Evolutionary conservation across 2,797 vertebrate genomes (phyloP).

Genomic region (Apodemus agrarius): DNA sequence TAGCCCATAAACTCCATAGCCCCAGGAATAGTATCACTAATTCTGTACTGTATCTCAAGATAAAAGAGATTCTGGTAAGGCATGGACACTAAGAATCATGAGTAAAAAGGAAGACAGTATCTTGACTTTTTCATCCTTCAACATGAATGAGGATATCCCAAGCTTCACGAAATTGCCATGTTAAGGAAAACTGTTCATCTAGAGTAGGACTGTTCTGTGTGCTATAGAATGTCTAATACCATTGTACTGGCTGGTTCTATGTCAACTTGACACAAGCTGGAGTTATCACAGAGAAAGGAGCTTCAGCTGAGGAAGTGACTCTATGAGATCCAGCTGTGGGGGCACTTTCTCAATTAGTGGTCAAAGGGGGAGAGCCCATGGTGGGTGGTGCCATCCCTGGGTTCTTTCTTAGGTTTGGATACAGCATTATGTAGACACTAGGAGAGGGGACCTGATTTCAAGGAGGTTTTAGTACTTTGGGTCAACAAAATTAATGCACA

Average conservation of each 20-base stretch:
- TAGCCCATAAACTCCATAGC: background rate
- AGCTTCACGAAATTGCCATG: too few relatives aligned
- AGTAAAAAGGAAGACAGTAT: background rate
- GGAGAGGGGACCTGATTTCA: background rate
- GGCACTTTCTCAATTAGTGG: too few relatives aligned
- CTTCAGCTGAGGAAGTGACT: too few relatives aligned
- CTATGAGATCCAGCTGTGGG: too few relatives aligned
- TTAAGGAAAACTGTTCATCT: background rate
- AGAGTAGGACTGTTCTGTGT: too few relatives aligned
- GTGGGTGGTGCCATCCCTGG: too few relatives aligned
- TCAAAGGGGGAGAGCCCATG: too few relatives aligned
- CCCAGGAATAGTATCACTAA: background rate
- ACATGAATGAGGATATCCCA: background rate
- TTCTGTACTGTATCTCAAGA: background rate
- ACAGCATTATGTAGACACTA: background rate
- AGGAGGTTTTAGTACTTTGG: background rate
- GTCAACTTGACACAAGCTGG: too few relatives aligned
- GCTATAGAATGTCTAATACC: background rate
- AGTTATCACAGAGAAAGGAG: too few relatives aligned
- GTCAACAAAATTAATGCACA: background rate
- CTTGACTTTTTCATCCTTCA: background rate
- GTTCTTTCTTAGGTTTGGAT: too few relatives aligned
- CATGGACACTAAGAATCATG: background rate
- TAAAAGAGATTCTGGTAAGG: background rate
- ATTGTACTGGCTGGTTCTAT: background rate